A percentile compares a stretch with the other conserved stretches of the same genome.
phyloP scores from a whole-genome alignment of 1,140 invertebrate genomes.

The Nephila pilipes region DNA sequence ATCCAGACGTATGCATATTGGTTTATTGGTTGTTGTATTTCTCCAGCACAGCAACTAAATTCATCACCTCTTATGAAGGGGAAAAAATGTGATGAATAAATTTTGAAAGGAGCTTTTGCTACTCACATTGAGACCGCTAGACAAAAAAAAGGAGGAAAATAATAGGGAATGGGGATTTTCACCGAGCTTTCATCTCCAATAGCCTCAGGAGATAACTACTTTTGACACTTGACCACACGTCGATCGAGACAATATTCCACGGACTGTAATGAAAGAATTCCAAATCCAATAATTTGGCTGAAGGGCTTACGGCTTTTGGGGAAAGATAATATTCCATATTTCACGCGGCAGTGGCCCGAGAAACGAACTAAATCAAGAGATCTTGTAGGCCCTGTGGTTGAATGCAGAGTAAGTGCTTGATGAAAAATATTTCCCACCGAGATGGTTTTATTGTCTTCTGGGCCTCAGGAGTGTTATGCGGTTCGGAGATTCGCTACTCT shows the following conservation, averaged over 20 bases:
- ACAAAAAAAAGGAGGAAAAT: background rate
- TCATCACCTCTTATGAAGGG: background rate
- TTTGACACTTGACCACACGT: constrained; percentile 63
- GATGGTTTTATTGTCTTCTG: constrained; percentile 34
- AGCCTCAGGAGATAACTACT: background rate
- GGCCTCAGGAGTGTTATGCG: background rate
- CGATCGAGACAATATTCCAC: constrained; percentile 4
- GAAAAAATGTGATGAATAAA: background rate
- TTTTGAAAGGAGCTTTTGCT: background rate
- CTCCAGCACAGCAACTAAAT: background rate
- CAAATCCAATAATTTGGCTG: constrained; percentile 51
- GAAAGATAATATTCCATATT: constrained; percentile 58
- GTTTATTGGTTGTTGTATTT: background rate
- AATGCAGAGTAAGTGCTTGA: constrained; percentile 9
- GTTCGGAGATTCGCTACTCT: background rate
- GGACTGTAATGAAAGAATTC: constrained; percentile 54
- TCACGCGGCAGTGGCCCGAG: constrained; percentile 51
- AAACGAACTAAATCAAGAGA: constrained; percentile 50
- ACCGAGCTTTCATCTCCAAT: background rate
- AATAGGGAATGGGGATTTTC: background rate
- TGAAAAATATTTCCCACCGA: constrained; percentile 20
- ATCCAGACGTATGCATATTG: background rate
- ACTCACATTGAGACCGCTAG: background rate
- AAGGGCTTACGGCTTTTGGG: constrained; percentile 14
- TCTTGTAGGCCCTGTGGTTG: background rate